Evolutionary conservation across 2,797 vertebrate species (phyloP).

Genomic region (Synaphobranchus kaupii): DNA sequence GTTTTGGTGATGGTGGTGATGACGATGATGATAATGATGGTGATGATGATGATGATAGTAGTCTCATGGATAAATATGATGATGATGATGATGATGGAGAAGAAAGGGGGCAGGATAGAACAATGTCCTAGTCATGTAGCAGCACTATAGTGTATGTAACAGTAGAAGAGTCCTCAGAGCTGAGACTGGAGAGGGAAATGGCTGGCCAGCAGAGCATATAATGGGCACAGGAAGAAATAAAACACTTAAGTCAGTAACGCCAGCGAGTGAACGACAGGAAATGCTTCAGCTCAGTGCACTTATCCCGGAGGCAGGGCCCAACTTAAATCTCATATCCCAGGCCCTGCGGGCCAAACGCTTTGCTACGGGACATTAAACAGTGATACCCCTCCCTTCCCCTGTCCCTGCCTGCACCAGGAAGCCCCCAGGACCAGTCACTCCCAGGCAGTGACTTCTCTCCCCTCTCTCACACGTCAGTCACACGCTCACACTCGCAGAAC

Average conservation of each 20-base stretch:
- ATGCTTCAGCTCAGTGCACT: background rate
- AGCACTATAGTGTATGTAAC: background rate
- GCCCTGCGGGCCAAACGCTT: background rate
- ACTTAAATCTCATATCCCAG: background rate
- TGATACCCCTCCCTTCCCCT: background rate
- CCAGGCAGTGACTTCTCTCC: background rate
- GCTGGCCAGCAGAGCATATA: background rate
- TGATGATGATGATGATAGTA: background rate
- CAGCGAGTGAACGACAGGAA: background rate
- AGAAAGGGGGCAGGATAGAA: background rate
- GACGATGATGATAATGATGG: background rate
- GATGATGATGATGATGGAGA: background rate
- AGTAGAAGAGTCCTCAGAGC: background rate
- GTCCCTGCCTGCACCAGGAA: background rate
- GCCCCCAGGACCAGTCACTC: background rate
- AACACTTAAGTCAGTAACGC: background rate
- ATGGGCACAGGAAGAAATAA: background rate
- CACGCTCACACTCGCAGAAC: background rate
- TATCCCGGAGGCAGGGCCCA: background rate
- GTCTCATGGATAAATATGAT: background rate
- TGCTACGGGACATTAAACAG: background rate
- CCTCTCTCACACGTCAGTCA: background rate
- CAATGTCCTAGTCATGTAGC: background rate
- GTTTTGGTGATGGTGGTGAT: background rate
- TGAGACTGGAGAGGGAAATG: background rate